These are phyloP conservation scores for Gymnogyps californianus DNA, from an alignment of 2,113 vertebrate genomes.

Conservation along the genomic window DNA sequence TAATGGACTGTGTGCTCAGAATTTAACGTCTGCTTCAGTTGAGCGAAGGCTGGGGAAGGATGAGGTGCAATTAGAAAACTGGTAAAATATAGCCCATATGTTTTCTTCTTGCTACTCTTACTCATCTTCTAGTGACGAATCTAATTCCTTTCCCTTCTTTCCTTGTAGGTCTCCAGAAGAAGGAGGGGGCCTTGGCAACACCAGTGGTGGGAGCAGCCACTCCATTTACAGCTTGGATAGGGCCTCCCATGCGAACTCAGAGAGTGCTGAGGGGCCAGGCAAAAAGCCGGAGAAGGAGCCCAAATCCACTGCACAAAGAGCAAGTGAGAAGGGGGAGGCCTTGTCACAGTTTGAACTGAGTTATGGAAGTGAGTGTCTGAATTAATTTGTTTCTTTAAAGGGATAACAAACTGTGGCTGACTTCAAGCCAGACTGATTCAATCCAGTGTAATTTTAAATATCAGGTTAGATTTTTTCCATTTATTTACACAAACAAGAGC, in stretches of 20 bases:
- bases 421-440: neutral
- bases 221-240: conserved; percentile 84
- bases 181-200: conserved; percentile 59
- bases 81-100: fast-evolving
- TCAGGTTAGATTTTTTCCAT: neutral
- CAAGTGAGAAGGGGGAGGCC: conserved; percentile 79
- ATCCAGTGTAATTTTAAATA: neutral
- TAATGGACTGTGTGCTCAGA: neutral
- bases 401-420: neutral
- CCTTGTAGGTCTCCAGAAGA: conserved; percentile 80
- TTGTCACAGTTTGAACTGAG: conserved; percentile 87
- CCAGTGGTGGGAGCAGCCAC: conserved; percentile 59
- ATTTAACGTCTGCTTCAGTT: neutral
- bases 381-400: neutral
- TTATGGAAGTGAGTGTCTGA: conserved; percentile 86
- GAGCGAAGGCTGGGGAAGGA: neutral
- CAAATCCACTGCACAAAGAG: conserved; percentile 74
- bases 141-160: neutral
- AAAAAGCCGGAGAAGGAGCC: conserved; percentile 88
- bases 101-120: neutral
- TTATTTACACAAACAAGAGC: neutral
- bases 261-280: conserved; percentile 65
- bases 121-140: neutral
- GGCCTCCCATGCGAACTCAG: conserved; percentile 53
- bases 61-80: neutral